Percentiles rank a stretch among this genome's conserved stretches.
Conservation (phyloP, 2,797 vertebrate species). For the Paguma larvata region DNA sequence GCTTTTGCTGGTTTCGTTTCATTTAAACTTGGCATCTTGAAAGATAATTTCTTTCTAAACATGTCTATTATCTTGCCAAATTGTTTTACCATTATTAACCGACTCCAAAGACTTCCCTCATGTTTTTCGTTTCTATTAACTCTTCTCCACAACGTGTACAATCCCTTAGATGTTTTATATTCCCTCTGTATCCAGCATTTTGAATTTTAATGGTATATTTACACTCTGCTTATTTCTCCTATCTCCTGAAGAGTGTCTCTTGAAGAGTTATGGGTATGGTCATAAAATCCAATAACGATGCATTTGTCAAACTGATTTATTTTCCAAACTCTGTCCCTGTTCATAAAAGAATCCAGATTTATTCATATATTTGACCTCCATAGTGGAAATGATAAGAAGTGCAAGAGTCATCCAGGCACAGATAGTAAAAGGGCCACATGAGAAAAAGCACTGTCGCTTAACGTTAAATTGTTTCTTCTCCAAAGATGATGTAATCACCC, state of each 20-base stretch:
- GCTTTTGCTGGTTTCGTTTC: conserved; percentile 49
- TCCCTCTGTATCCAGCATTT: conserved; percentile 61
- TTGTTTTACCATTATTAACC: conserved; percentile 10
- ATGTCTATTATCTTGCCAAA: not conserved
- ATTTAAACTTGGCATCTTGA: conserved; percentile 56
- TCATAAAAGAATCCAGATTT: conserved; percentile 70
- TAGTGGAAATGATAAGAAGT: conserved; percentile 65
- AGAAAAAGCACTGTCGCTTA: not conserved
- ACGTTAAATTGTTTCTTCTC: conserved; percentile 45
- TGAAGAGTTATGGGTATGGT: conserved; percentile 65
- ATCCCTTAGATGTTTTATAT: conserved; percentile 65
- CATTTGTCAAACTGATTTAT: conserved; percentile 77
- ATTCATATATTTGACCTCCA: conserved; percentile 66
- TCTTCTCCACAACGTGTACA: conserved; percentile 23
- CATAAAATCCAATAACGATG: conserved; percentile 74
- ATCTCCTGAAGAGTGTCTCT: conserved; percentile 62
- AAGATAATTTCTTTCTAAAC: conserved; percentile 52
- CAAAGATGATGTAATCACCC: not conserved
- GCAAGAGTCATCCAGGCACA: conserved; percentile 59
- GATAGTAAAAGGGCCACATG: conserved; percentile 43
- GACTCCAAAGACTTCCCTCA: conserved; percentile 51
- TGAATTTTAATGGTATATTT: conserved; percentile 74
- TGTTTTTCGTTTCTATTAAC: conserved; percentile 36
- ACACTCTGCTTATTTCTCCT: conserved; percentile 72
- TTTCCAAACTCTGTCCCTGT: conserved; percentile 63